Evolutionary conservation across 2,797 vertebrate genomes (phyloP), one percentile per base, ranked within the genome.

Genomic region (Austrolebias charrua): DNA sequence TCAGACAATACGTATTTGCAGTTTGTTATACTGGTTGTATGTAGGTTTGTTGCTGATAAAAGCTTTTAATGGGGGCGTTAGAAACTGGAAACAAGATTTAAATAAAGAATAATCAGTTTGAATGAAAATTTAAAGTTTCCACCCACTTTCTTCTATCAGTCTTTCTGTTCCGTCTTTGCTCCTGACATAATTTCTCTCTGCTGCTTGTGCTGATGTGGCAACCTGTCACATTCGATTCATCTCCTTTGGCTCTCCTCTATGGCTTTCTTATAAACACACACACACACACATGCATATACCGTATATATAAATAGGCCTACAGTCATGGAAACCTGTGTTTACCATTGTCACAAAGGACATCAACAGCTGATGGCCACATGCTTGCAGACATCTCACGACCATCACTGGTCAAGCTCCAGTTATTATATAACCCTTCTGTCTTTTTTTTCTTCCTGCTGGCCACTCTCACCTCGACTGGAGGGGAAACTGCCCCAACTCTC

Each of bases 151-250:
- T 8, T 57, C 18, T 33, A 18, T 5, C 45, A 38, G 35, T 60
- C 64, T 13, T 28, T 16, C 16, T 40, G 8, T 5, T 20, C 35
- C 16, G 43, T 44, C 51, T 43, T 28, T 33, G 42, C 31, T 66
- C 60, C 51, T 68, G 63, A 66, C 79, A 79, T 82, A 70, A 75
- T 79, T 42, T 66, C 65, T 78, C 49, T 55, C 73, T 71, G 52
- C 70, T 59, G 61, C 62, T 67, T 81, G 56, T 78, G 86, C 82
- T 85, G 86, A 88, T 68, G 55, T 51, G 59, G 81, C 62, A 56
- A 53, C 66, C 73, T 87, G 78, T 89, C 86, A 81, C 64, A 75
- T 35, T 78, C 61, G 1, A 74, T 84, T 79, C 63, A 44, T 86
- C 82, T 69, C 74, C 55, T 55, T 44, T 47, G 71, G 63, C 72